Evolutionary conservation across 2,888 invertebrate genomes (phyloP), one percentile per base, ranked within the genome.

Genomic region (Microctonus hyperodae): DNA sequence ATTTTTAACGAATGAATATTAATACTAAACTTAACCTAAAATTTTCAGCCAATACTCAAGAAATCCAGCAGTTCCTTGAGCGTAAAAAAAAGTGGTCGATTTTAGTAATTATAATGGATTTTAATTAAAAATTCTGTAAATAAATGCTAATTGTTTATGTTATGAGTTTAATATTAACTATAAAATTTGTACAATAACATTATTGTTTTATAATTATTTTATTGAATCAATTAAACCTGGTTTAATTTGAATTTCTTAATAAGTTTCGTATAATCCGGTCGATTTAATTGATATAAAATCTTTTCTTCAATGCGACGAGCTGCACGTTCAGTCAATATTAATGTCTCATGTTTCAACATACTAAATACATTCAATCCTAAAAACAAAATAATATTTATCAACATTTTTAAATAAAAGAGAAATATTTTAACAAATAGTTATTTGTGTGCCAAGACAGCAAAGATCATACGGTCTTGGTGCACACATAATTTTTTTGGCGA

Each of bases 291-390:
- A 66, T 85, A 88, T 13, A 96, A 81, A 70, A 96, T 80, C 79
- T 89, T 91, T 59, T 92, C 90, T 85, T 98, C 96, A 71, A 98
- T 90, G 78, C 88, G 88, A 77, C 96, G 92, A 0, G 94, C 90
- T 0, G 98, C 97, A 53, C 90, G 88, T 72, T 91, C 85, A 0
- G 97, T 97, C 2, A 98, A 82, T 5, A 98, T 91, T 10, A 99
- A 85, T 0, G 97, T 98, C 70, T 95, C 93, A 84, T 98, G 95
- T 85, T 99, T 99, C 70, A 99, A 83, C 94, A 99, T 97, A 37
- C 97, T 97, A 85, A 92, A 93, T 0, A 97, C 96, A 86, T 99
- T 99, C 16, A 99, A 87, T 33, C 89, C 88, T 87, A 74, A 22
- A 80, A 79, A 6, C n/a, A n/a, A n/a, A n/a, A n/a, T n/a, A n/a